phyloP scores from a whole-genome alignment of 2,113 vertebrate genomes.

The Gymnarchus niloticus region DNA sequence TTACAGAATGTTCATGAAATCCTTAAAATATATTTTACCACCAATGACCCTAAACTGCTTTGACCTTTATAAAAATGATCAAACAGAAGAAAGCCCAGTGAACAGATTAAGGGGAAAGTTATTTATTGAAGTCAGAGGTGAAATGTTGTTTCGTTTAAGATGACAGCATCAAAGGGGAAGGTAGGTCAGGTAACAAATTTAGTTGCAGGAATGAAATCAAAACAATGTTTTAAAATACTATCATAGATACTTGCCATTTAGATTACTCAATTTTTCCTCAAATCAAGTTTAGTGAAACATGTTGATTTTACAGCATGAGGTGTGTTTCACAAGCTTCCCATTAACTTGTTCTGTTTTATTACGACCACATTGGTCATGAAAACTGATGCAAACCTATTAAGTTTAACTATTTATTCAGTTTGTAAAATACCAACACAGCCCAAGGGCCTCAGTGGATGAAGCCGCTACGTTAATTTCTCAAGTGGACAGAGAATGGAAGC shows the following conservation, averaged over 20 bases:
- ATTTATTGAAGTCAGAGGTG: conserved; percentile 11
- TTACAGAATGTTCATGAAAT: background rate
- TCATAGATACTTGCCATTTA: background rate
- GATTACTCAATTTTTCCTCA: background rate
- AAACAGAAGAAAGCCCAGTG: background rate
- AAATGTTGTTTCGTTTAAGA: background rate
- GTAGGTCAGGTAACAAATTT: background rate
- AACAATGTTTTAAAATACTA: background rate
- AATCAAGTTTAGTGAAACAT: background rate
- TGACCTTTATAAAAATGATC: background rate
- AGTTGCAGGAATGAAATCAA: background rate
- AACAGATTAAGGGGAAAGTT: background rate
- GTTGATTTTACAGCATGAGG: background rate
- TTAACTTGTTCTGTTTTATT: background rate
- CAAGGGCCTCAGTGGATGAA: background rate
- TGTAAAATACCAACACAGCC: background rate
- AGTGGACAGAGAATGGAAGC: background rate
- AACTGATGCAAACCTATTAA: background rate
- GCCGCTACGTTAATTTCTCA: background rate
- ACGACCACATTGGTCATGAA: background rate
- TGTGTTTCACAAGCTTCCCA: background rate
- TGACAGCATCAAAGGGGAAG: background rate
- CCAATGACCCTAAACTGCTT: background rate
- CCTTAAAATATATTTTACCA: background rate
- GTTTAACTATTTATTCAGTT: background rate